Evolutionary conservation across 1,140 invertebrate genomes (phyloP), one percentile per base, ranked within the genome.

Genomic region (Melitaea cinxia): DNA sequence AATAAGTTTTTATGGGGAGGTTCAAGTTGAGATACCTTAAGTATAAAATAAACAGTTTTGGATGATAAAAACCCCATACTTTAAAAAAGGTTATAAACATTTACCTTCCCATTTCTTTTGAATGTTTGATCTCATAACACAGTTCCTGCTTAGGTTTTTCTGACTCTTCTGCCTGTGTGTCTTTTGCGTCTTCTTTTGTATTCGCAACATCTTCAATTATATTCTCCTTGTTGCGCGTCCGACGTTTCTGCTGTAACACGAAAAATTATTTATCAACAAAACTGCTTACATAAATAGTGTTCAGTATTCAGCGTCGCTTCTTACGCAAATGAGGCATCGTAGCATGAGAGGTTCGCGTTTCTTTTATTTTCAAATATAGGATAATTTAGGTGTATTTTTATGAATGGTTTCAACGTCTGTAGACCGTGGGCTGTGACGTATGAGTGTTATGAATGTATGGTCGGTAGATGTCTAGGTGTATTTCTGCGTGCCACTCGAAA

Each of bases 51-150:
- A n/a, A n/a, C n/a, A n/a, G n/a, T n/a, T n/a, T n/a, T n/a, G n/a
- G n/a, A n/a, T n/a, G n/a, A n/a, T n/a, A n/a, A n/a, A n/a, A n/a
- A n/a, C n/a, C n/a, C n/a, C n/a, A n/a, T n/a, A n/a, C n/a, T n/a
- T n/a, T n/a, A n/a, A n/a, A n/a, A n/a, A n/a, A n/a, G n/a, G n/a
- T n/a, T n/a, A n/a, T n/a, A n/a, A n/a, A n/a, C n/a, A n/a, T 75
- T 72, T 47, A 91, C 91, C 93, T 86, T 59, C 93, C 93, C 89
- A 91, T 92, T 19, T 92, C 68, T 17, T 92, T 88, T 0, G 92
- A 93, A 6, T 91, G 84, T 37, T 82, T 91, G 12, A 93, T 79
- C 62, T 91, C 87, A 67, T 89, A 93, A 12, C 92, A 89, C 2
- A 75, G 62, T 7, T 80, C 70, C 35, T 77, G 77, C 6, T 75